Evolutionary conservation across 1,140 invertebrate genomes (phyloP).

Genomic region (Grapholita molesta): DNA sequence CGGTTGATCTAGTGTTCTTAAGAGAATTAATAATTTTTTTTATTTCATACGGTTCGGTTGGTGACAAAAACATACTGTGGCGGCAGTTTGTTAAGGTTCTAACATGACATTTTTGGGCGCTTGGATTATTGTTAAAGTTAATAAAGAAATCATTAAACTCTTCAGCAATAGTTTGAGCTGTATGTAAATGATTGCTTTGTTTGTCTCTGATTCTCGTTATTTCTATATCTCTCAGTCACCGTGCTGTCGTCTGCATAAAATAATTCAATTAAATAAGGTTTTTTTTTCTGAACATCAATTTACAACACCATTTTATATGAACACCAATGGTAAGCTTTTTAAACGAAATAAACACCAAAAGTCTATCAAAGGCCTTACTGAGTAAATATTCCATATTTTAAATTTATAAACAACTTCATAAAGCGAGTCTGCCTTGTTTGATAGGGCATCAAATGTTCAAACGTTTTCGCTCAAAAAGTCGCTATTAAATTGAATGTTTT

Average conservation of each 20-base stretch:
- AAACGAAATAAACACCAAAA: background rate
- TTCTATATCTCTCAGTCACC: too few species aligned
- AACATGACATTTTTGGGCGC: too few species aligned
- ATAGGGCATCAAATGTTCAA: conserved; percentile 12
- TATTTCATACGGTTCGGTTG: too few species aligned
- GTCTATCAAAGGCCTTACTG: background rate
- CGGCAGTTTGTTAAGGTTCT: too few species aligned
- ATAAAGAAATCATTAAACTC: too few species aligned
- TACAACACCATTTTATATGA: background rate
- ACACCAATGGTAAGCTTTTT: background rate
- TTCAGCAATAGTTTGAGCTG: too few species aligned
- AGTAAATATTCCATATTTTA: background rate
- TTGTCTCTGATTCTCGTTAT: too few species aligned
- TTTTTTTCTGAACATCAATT: background rate
- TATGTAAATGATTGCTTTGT: too few species aligned
- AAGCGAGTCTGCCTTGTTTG: conserved; percentile 5
- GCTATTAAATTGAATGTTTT: conserved; percentile 8
- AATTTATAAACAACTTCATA: background rate
- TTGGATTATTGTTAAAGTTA: too few species aligned
- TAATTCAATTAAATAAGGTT: too few species aligned
- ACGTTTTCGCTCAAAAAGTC: background rate
- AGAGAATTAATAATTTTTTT: background rate
- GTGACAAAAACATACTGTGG: too few species aligned
- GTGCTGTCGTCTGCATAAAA: too few species aligned
- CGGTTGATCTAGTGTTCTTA: background rate